phyloP scores from a whole-genome alignment of 2,888 invertebrate genomes.

The Lymantria monacha region DNA sequence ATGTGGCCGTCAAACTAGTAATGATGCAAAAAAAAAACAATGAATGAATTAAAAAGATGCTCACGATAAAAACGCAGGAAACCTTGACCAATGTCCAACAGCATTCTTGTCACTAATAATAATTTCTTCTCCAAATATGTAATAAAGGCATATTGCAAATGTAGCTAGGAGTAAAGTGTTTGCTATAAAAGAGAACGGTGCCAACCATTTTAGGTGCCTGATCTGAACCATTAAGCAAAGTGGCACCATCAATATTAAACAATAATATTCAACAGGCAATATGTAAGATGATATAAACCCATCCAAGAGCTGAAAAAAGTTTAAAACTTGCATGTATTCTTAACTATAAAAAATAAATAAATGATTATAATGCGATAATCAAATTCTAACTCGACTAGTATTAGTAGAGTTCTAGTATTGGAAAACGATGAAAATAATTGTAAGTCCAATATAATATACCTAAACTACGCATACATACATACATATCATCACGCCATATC shows the following conservation, averaged over 20 bases:
- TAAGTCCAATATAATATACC: too few species aligned
- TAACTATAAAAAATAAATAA: too few species aligned
- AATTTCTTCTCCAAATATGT: constrained; percentile 84
- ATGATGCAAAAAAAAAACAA: background rate
- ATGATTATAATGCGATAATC: too few species aligned
- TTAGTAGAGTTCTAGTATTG: too few species aligned
- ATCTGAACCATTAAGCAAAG: constrained; percentile 77
- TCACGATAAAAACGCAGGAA: constrained; percentile 93
- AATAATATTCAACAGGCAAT: constrained; percentile 65
- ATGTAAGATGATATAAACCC: constrained; percentile 51
- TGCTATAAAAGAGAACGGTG: constrained; percentile 93
- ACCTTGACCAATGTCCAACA: constrained; percentile 76
- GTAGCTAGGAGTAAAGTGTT: constrained; percentile 90
- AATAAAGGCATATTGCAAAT: constrained; percentile 91
- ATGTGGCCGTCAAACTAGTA: background rate
- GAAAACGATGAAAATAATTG: too few species aligned
- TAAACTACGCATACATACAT: too few species aligned
- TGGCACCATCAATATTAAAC: constrained; percentile 60
- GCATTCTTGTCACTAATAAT: constrained; percentile 73
- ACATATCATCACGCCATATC: too few species aligned
- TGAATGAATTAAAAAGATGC: constrained; percentile 17
- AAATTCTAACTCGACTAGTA: too few species aligned
- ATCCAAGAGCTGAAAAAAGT: constrained; percentile 61
- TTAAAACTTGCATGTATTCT: too few species aligned
- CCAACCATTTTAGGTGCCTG: constrained; percentile 89